These are phyloP conservation scores for Orthosia gothica DNA, from an alignment of 2,888 invertebrate species.

Conservation along the genomic window DNA sequence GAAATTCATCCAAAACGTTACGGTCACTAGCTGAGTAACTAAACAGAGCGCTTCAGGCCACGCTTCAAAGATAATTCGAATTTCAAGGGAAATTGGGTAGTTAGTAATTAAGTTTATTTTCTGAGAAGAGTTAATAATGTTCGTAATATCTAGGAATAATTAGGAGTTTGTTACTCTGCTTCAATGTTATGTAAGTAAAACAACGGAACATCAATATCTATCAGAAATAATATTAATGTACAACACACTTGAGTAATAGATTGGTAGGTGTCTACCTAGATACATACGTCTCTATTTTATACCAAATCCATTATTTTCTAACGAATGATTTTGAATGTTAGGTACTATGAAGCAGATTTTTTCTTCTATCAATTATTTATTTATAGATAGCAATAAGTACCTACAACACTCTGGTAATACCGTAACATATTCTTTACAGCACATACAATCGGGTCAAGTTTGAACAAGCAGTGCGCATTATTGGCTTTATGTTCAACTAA, in stretches of 20 bases:
- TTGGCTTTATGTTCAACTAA: conserved; percentile 58
- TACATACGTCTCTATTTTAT: background rate
- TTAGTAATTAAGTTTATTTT: conserved; percentile 27
- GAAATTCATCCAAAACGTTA: conserved; percentile 43
- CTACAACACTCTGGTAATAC: background rate
- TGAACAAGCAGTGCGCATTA: conserved; percentile 57
- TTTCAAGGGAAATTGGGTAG: conserved; percentile 28
- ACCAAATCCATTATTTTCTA: conserved; percentile 14
- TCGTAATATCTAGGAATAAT: conserved; percentile 7
- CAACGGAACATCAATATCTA: background rate
- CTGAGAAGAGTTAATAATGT: conserved; percentile 20
- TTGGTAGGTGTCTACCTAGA: background rate
- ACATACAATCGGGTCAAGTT: conserved; percentile 37
- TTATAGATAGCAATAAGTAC: no score
- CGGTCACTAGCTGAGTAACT: conserved; percentile 58
- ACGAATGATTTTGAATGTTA: no score
- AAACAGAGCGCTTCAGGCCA: conserved; percentile 28
- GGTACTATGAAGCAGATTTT: no score
- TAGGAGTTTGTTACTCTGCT: background rate
- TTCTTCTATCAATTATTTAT: no score
- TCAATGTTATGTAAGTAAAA: background rate
- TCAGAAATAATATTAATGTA: conserved; percentile 16
- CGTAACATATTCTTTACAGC: conserved; percentile 13
- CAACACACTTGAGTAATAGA: background rate
- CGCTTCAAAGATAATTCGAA: conserved; percentile 39